phyloP scores from a whole-genome alignment of 2,888 invertebrate genomes.

The Machimus rusticus region DNA sequence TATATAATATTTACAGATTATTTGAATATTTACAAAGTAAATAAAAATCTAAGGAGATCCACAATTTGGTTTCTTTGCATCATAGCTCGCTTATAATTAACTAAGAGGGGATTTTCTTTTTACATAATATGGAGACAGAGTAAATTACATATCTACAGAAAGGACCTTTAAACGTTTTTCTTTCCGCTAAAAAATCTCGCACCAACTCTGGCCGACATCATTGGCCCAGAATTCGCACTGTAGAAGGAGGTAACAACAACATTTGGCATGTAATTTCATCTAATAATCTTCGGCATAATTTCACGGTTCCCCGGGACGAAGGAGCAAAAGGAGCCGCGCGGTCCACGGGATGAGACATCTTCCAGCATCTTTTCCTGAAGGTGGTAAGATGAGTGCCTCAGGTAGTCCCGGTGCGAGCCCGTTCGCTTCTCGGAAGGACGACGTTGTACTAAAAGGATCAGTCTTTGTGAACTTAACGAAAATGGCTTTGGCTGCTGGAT shows the following conservation, averaged over 20 bases:
- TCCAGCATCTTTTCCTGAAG: neutral
- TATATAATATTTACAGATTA: neutral
- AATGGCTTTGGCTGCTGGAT: slow-evolving; percentile 22
- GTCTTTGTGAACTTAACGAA: slow-evolving; percentile 24
- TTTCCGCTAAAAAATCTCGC: neutral
- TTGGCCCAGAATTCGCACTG: neutral
- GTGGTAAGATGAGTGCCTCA: neutral
- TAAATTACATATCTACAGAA: slow-evolving; percentile 6
- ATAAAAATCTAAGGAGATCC: slow-evolving; percentile 1
- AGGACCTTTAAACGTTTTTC: neutral
- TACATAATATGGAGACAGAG: neutral
- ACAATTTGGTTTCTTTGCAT: slow-evolving; percentile 18
- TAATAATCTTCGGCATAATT: slow-evolving; percentile 26
- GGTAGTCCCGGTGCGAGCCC: neutral
- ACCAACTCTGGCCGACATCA: neutral
- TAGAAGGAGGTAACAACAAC: slow-evolving; percentile 30
- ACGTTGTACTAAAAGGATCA: slow-evolving; percentile 30
- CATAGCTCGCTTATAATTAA: neutral
- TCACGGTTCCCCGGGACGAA: neutral
- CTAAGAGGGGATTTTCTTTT: neutral
- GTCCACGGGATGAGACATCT: neutral
- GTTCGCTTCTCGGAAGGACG: neutral
- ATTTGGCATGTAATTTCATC: slow-evolving; percentile 36
- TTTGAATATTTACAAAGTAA: neutral
- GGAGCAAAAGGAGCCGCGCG: neutral